Evolutionary conservation across 2,113 vertebrate species (phyloP).

Genomic region (Malurus melanocephalus): DNA sequence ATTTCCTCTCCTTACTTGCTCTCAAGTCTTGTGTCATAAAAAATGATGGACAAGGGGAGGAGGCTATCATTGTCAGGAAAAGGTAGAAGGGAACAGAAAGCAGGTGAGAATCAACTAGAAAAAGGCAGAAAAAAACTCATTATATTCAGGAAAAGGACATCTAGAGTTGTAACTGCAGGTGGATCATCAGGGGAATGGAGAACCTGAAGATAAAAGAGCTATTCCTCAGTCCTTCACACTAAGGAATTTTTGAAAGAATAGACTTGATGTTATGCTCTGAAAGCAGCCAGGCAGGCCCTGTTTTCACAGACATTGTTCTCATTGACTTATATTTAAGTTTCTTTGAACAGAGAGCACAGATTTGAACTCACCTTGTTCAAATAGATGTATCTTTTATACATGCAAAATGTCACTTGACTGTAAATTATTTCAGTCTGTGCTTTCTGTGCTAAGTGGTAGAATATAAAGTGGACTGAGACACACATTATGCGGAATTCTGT

Average conservation of each 20-base stretch:
- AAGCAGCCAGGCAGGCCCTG: not conserved
- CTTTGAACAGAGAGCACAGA: not conserved
- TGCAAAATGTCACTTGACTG: slow-evolving; percentile 34
- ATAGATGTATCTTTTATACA: slow-evolving; percentile 35
- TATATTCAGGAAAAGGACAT: not conserved
- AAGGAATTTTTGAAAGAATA: slow-evolving; percentile 19
- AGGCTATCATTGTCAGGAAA: not conserved
- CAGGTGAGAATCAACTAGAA: not conserved
- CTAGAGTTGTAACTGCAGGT: not conserved
- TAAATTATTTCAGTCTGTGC: slow-evolving; percentile 38
- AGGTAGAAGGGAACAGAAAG: not conserved
- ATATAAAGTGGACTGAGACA: slow-evolving; percentile 15
- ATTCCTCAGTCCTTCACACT: not conserved
- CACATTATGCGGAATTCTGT: slow-evolving; percentile 34
- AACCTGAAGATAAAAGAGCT: not conserved
- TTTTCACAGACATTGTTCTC: slow-evolving; percentile 12
- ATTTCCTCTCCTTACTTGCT: not conserved
- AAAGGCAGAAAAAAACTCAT: not conserved
- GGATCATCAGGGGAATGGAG: not conserved
- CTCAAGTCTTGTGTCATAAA: not conserved
- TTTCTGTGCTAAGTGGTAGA: slow-evolving; percentile 9
- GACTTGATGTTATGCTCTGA: not conserved
- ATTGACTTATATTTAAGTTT: slow-evolving; percentile 12
- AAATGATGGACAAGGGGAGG: not conserved
- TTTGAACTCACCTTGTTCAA: slow-evolving; percentile 38